Evolutionary conservation across 1,140 invertebrate genomes (phyloP).

Genomic region (Drosophila erecta): DNA sequence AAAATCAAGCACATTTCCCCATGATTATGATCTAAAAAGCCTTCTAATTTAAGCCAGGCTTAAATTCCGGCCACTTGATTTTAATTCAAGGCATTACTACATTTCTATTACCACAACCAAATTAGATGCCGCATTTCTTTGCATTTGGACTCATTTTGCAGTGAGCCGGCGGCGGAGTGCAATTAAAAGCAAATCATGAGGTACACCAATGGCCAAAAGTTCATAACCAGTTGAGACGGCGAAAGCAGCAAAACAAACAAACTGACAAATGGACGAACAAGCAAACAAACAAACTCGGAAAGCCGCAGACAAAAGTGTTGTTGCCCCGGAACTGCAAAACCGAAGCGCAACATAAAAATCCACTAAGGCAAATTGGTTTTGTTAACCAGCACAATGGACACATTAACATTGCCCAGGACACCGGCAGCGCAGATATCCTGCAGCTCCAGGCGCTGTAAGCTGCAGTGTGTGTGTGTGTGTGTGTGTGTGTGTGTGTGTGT

Average conservation of each 20-base stretch:
- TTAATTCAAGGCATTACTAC: not conserved
- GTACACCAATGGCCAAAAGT: constrained; percentile 10
- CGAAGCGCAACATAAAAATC: constrained; percentile 62
- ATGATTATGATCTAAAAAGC: too few species aligned
- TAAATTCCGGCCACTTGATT: too few species aligned
- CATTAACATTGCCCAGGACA: constrained; percentile 47
- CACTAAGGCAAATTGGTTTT: constrained; percentile 71
- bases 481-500: not conserved
- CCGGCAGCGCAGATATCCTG: constrained; percentile 14
- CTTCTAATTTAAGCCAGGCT: too few species aligned
- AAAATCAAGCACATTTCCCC: too few species aligned
- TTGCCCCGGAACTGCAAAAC: constrained; percentile 34
- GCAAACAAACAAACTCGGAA: constrained; percentile 42
- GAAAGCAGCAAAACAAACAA: constrained; percentile 6
- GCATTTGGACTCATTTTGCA: not conserved
- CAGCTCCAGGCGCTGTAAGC: constrained; percentile 1
- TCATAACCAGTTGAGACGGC: constrained; percentile 17
- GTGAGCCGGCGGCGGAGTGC: constrained; percentile 6
- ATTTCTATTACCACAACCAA: not conserved
- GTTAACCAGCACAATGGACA: constrained; percentile 62
- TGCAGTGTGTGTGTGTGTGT: not conserved
- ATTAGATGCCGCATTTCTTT: not conserved
- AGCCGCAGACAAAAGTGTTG: constrained; percentile 46
- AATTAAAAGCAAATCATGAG: constrained; percentile 27
- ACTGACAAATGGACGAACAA: constrained; percentile 32